These are phyloP conservation scores for Steatocranus sp. DNA, from an alignment of 2,797 vertebrate species.

Conservation along the genomic window DNA sequence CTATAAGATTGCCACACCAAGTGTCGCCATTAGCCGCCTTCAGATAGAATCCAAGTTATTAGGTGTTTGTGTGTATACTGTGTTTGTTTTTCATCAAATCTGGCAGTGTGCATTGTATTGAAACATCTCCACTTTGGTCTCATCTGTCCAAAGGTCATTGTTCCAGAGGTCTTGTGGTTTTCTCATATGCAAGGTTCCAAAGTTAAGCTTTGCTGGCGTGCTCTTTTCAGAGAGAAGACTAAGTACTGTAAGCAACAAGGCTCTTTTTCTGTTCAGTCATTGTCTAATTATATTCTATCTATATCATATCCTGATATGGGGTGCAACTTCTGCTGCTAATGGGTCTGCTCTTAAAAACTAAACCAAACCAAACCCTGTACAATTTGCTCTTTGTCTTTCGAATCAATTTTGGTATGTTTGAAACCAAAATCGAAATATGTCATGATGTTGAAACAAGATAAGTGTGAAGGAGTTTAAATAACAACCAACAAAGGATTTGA, in stretches of 20 bases:
- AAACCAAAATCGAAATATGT: not conserved
- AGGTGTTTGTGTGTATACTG: not conserved
- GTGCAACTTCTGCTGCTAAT: not conserved
- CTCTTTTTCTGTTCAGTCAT: not conserved
- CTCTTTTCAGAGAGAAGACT: not conserved
- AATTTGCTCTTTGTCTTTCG: not conserved
- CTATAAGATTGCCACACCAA: not conserved
- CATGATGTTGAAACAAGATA: not conserved
- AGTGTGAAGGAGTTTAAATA: not conserved
- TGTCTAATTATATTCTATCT: not conserved
- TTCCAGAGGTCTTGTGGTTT: not conserved
- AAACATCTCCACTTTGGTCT: not conserved
- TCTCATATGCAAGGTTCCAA: not conserved
- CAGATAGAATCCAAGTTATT: not conserved
- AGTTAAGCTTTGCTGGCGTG: not conserved
- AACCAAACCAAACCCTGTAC: not conserved
- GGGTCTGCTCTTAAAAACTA: not conserved
- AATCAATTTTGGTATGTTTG: not conserved
- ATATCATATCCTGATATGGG: not conserved
- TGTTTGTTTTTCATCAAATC: not conserved
- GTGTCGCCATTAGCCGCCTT: not conserved
- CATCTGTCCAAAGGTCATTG: not conserved
- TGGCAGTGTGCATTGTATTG: not conserved
- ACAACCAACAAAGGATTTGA: not conserved
- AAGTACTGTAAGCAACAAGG: not conserved